Percentiles rank a stretch among this genome's conserved stretches.
phyloP scores from a whole-genome alignment of 2,797 vertebrate genomes.

The Cetoscarus ocellatus region DNA sequence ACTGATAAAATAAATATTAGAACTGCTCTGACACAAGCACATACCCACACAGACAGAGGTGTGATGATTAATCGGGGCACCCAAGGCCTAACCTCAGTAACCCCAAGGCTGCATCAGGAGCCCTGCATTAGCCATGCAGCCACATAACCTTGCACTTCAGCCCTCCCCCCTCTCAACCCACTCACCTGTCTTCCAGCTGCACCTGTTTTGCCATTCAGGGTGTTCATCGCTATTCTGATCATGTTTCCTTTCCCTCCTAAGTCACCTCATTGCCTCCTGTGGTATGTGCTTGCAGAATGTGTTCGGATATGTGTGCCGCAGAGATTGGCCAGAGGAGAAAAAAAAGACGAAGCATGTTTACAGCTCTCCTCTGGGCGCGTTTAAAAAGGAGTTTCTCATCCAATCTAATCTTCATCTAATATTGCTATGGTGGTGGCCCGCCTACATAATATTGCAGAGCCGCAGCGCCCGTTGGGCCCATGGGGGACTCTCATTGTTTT shows the following conservation, averaged over 20 bases:
- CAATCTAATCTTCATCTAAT: conserved; percentile 81
- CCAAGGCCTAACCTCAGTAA: conserved; percentile 62
- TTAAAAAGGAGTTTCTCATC: conserved; percentile 75
- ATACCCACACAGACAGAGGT: conserved; percentile 26
- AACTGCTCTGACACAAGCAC: conserved; percentile 16
- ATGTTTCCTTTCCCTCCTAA: conserved; percentile 54
- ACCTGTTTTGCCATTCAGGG: conserved; percentile 65
- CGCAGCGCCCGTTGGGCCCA: conserved; percentile 63
- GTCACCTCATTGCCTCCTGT: conserved; percentile 53
- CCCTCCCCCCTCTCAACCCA: conserved; percentile 45
- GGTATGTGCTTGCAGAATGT: conserved; percentile 42
- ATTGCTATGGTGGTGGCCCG: conserved; percentile 57
- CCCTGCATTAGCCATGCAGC: conserved; percentile 70
- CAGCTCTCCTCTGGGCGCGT: conserved; percentile 73
- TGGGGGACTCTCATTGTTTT: conserved; percentile 75
- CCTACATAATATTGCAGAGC: conserved; percentile 70
- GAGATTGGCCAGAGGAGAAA: background rate
- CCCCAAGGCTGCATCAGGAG: conserved; percentile 52
- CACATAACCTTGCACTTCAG: conserved; percentile 64
- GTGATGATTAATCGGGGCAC: conserved; percentile 75
- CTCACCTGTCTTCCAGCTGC: conserved; percentile 74
- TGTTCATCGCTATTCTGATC: conserved; percentile 77
- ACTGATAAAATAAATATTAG: conserved; percentile 55
- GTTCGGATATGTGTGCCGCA: conserved; percentile 43
- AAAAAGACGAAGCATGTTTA: conserved; percentile 74